phyloP scores from a whole-genome alignment of 2,888 invertebrate species.

The Hymenopus coronatus region DNA sequence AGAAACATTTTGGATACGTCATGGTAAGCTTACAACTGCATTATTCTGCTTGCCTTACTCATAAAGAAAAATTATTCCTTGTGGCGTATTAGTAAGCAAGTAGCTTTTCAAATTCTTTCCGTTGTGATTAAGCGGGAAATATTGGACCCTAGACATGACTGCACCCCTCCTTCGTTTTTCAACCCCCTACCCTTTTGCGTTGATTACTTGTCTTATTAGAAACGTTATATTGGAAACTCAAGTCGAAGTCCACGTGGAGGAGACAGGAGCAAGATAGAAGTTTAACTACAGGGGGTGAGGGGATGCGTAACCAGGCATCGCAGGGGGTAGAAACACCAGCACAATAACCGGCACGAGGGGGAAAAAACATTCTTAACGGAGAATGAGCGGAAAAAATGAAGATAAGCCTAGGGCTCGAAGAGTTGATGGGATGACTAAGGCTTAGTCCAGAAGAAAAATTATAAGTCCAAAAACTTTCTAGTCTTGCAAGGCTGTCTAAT shows the following conservation, averaged over 20 bases:
- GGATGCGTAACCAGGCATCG: neutral
- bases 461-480: neutral
- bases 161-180: neutral
- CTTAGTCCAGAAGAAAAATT: neutral
- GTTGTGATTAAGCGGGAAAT: neutral
- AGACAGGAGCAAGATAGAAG: neutral
- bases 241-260: neutral
- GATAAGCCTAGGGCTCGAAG: neutral
- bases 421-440: neutral
- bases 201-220: slow-evolving; percentile 14
- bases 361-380: neutral
- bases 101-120: neutral
- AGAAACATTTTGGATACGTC: too few relatives aligned
- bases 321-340: neutral
- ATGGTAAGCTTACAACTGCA: too few relatives aligned
- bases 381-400: neutral
- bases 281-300: neutral
- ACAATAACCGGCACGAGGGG: neutral
- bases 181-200: neutral
- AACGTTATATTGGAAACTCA: slow-evolving; percentile 9
- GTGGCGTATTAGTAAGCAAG: neutral
- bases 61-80: neutral
- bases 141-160: neutral
- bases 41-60: too few relatives aligned
- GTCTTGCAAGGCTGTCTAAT: neutral